These are phyloP conservation scores for Barypeithes pellucidus DNA, from an alignment of 2,888 invertebrate genomes.

Conservation along the genomic window DNA sequence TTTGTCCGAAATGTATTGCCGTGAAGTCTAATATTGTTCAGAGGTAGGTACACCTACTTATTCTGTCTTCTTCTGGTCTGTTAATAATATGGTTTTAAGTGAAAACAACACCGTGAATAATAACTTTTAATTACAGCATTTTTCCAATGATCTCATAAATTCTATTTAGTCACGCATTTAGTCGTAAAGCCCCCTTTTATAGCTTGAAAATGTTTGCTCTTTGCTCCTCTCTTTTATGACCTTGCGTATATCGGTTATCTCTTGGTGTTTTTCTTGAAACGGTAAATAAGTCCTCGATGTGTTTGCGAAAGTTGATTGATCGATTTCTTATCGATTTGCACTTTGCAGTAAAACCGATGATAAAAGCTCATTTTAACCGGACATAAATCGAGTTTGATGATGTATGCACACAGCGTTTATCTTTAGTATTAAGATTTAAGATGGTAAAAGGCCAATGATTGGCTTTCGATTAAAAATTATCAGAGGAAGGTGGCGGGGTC, in stretches of 20 bases:
- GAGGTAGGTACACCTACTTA: too few species aligned
- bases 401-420: not conserved
- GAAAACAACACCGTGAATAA: slow-evolving; percentile 17
- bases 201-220: slow-evolving; percentile 36
- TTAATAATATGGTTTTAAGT: slow-evolving; percentile 1
- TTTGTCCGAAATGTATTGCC: too few species aligned
- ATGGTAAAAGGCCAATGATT: not conserved
- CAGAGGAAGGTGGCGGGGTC: too few species aligned
- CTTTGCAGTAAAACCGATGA: slow-evolving; percentile 7
- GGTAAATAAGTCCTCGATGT: slow-evolving; percentile 32
- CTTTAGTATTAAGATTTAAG: too few species aligned
- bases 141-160: slow-evolving; percentile 38
- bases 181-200: slow-evolving; percentile 37
- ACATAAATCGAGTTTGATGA: not conserved
- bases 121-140: slow-evolving; percentile 20
- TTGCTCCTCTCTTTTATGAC: slow-evolving; percentile 33
- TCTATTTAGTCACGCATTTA: slow-evolving; percentile 28
- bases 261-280: slow-evolving; percentile 34
- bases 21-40: too few species aligned
- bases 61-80: not conserved
- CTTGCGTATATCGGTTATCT: slow-evolving; percentile 37
- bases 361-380: not conserved
- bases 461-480: not conserved
- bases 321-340: slow-evolving; percentile 31
- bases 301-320: slow-evolving; percentile 42